A percentile compares a stretch with the other conserved stretches of the same genome.
Conservation (phyloP, 1,140 invertebrate genomes). For the Centruroides vittatus region DNA sequence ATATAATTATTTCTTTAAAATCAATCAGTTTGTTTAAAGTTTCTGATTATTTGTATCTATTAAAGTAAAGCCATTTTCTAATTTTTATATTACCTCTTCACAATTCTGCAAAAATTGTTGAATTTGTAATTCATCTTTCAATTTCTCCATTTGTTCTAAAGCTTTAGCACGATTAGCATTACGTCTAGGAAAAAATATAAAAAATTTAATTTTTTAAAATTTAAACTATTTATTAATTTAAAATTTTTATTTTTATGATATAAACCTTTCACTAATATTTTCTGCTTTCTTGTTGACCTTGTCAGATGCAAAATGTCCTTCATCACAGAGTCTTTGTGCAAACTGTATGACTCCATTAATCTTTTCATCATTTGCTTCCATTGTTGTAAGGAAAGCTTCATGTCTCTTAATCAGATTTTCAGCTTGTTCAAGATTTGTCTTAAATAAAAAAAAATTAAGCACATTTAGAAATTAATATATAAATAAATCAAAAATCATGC, state of each 20-base stretch:
- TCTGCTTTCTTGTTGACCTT: slow-evolving; percentile 94
- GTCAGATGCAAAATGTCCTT: slow-evolving; percentile 76
- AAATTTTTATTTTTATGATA: neutral
- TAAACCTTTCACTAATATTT: slow-evolving; percentile 61
- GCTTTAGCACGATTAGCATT: slow-evolving; percentile 78
- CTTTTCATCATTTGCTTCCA: slow-evolving; percentile 99
- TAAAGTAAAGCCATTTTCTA: too few species aligned
- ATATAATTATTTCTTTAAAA: neutral
- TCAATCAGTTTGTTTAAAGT: neutral
- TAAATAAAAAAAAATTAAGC: slow-evolving; percentile 12
- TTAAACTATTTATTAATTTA: too few species aligned
- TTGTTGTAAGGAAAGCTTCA: slow-evolving; percentile 96
- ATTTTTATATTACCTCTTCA: slow-evolving; percentile 50
- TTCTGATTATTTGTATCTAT: too few species aligned
- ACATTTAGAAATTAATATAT: neutral
- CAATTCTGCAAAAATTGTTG: slow-evolving; percentile 97
- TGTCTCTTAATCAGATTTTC: slow-evolving; percentile 95
- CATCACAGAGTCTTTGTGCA: slow-evolving; percentile 72
- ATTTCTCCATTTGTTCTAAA: slow-evolving; percentile 74
- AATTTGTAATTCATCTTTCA: slow-evolving; percentile 83
- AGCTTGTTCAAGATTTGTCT: slow-evolving; percentile 81
- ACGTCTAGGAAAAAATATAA: slow-evolving; percentile 37
- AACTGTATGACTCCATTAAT: slow-evolving; percentile 90
- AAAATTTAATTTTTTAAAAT: too few species aligned
- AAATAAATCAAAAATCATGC: neutral